Evolutionary conservation across 2,888 invertebrate species (phyloP), one percentile per base, ranked within the genome.

Genomic region (Zhuqinia jingwanae): DNA sequence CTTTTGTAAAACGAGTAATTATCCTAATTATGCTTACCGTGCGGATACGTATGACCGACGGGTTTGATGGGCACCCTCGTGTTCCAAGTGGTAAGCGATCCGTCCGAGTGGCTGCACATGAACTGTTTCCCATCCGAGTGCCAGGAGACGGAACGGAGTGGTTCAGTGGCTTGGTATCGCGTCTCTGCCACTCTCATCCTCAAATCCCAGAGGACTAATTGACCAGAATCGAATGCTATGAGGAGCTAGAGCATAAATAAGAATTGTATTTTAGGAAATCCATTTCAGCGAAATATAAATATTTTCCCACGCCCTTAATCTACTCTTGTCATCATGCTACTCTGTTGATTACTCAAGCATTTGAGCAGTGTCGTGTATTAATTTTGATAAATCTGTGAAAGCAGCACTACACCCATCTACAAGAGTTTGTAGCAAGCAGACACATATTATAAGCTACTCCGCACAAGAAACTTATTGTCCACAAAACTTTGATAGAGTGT

Each of bases 111-210:
- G 91, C 89, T 89, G 93, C 96, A 96, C 95, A 99, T 97, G 92
- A 99, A 97, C 93, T 97, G 96, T 93, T 98, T 98, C 90, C 99
- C 99, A 93, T 99, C 99, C 93, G 97, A 96, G 93, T 99, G 98
- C 99, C 99, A 99, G 89, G 97, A 95, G 91, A 98, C 95, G 80
- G 98, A 97, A 92, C 96, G 95, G 91, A 98, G 94, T 79, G 95
- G 95, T 92, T 97, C 97, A 30, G 94, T 94, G 81, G 96, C 94
- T 92, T 95, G 94, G 93, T 96, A 96, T 92, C 98, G 95, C 93
- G 96, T 95, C 92, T 99, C 99, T 56, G 97, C 97, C 91, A 93
- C 93, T 93, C 96, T 97, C 91, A 94, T 95, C 91, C 96, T 95
- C 92, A 99, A 94, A 94, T 99, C 99, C 99, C 99, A 99, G 91